Evolutionary conservation across 2,888 invertebrate genomes (phyloP), one percentile per base, ranked within the genome.

Genomic region (Drosophila pegasa): DNA sequence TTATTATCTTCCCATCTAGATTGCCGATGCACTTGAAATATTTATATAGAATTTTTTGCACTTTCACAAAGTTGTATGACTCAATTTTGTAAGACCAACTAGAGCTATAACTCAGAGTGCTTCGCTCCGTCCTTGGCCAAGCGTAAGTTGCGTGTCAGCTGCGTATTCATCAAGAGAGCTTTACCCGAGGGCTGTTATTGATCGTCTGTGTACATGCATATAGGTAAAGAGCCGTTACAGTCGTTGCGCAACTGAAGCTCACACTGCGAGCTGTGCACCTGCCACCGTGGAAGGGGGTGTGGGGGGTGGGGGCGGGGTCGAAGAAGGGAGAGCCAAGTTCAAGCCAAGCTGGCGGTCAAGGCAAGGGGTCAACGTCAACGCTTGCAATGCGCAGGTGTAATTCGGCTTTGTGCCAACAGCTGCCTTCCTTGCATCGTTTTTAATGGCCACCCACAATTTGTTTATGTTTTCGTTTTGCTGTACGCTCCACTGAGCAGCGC

Each of bases 401-500:
- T 67, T 69, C 65, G 66, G 69, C 57, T 62, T 76, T 76, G 55
- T 59, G 50, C 52, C 58, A 50, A 35, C 71, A 73, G 75, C 78
- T 83, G 75, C 67, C 69, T 54, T 27, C 18, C 16, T 33, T 27
- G 12, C 14, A 27, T 52, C 14, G 18, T 27, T 37, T 37, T 52
- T 25, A 35, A 50, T 27, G 47, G 20, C 59, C 72, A 69, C 63
- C 65, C 75, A 59, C 50, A 63, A 61, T 64, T 87, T 85, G 87
- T 87, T 87, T 87, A 87, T 79, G 70, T 85, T 85, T 87, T 82
- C 43, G 51, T 68, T 58, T 62, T 68, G 52, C 54, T 59, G 61
- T 50, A 52, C 51, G 51, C 65, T 61, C 25, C 48, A 51, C 5
- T 60, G 76, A 76, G 7, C 61, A 66, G 58, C 47, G 22, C 16